Evolutionary conservation across 2,113 vertebrate species (phyloP), one percentile per base, ranked within the genome.

Genomic region (Megaceryle torquata): DNA sequence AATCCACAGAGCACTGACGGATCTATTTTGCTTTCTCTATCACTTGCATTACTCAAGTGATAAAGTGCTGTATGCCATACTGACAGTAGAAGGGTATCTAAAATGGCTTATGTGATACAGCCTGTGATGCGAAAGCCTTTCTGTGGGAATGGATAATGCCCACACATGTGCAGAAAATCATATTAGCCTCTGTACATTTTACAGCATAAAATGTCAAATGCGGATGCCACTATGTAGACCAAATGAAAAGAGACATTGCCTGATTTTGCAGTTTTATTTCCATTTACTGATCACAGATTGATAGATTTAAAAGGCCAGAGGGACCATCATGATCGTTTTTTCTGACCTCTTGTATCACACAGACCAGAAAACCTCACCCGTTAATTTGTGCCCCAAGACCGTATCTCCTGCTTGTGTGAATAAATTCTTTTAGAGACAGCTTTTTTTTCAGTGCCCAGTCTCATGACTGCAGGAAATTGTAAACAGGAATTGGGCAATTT

Each of bases 261-360:
- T 82, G 86, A 69, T 72, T 90, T 64, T 77, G 54, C 13, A 64
- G 44, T 88, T 88, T 86, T 51, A 60, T 56, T 93, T 90, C 64
- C 29, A 28, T 81, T 46, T 80, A 15, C 68, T 88, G 59, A 82
- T 95, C 59, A 43, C 17, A 70, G 46, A 63, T 54, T 67, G 22
- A 44, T 51, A 41, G 82, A 89, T 94, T 95, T 94, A 94, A 91
- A 96, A 89, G 82, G 60, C 79, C 82, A 70, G 60, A 89, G 88
- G 68, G 75, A 93, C 82, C 39, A 53, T 56, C 51, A 14, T 7
- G 60, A 28, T 81, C 0, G 0, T 75, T 96, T 84, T 88, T 56
- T 65, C 60, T 61, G 65, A 87, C 74, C 61, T 83, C 57, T 70
- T 79, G 24, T 93, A 76, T 87, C 59, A 80, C 64, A 59, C 15